Evolutionary conservation across 2,797 vertebrate species (phyloP).

Genomic region (Hozukius guyotensis): DNA sequence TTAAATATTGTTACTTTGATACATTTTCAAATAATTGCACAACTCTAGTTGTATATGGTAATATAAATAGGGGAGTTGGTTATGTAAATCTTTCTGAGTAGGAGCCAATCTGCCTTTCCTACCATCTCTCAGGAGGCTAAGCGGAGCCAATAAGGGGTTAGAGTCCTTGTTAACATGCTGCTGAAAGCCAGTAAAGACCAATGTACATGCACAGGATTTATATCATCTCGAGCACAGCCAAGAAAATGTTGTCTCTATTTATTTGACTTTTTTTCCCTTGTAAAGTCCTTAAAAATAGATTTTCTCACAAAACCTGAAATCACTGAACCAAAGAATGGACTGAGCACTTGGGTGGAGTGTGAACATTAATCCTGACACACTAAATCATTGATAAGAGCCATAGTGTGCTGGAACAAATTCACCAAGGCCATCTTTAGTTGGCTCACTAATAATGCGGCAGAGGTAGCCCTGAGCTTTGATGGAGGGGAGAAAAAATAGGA

Average conservation of each 20-base stretch:
- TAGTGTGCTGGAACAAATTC: constrained; percentile 23
- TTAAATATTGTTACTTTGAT: constrained; percentile 44
- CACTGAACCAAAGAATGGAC: constrained; percentile 3
- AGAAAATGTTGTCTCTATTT: constrained; percentile 8
- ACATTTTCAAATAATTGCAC: constrained; percentile 32
- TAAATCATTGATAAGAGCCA: constrained; percentile 51
- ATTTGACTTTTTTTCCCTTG: constrained; percentile 2
- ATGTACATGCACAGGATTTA: constrained; percentile 4
- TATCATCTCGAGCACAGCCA: not conserved
- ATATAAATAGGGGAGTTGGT: constrained; percentile 10
- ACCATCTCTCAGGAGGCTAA: constrained; percentile 32
- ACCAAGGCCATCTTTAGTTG: constrained; percentile 37
- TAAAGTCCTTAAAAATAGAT: constrained; percentile 1
- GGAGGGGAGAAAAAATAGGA: constrained; percentile 25
- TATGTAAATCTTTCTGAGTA: constrained; percentile 39
- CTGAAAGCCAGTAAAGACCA: constrained; percentile 22
- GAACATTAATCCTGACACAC: constrained; percentile 38
- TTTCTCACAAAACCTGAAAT: constrained; percentile 14
- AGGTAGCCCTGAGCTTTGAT: constrained; percentile 43
- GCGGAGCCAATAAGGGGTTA: constrained; percentile 11
- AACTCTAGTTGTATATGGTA: not conserved
- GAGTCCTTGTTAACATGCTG: constrained; percentile 28
- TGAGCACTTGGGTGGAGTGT: constrained; percentile 11
- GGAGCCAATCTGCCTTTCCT: constrained; percentile 34
- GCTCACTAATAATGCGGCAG: constrained; percentile 49